Evolutionary conservation across 2,113 vertebrate genomes (phyloP).

Genomic region (Mustelus asterias): DNA sequence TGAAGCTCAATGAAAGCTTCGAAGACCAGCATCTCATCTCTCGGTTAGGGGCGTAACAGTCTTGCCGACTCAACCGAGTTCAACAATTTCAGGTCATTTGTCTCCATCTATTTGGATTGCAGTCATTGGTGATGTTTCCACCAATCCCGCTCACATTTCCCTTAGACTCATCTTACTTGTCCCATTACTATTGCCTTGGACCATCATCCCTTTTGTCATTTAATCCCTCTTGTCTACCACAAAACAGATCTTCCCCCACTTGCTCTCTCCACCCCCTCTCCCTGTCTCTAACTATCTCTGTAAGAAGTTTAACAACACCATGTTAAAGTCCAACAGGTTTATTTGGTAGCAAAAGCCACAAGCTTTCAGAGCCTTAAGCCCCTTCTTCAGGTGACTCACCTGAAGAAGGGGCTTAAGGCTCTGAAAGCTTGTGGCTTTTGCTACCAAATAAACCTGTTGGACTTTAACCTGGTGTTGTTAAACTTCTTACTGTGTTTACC

Average conservation of each 20-base stretch:
- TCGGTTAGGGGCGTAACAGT: not conserved
- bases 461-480: too few species aligned
- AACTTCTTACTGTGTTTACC: too few species aligned
- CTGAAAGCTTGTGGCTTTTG: too few species aligned
- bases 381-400: too few species aligned
- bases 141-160: not conserved
- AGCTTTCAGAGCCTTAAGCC: too few species aligned
- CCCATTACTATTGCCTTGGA: not conserved
- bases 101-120: not conserved
- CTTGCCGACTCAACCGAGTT: not conserved
- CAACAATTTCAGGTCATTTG: not conserved
- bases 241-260: not conserved
- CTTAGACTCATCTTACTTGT: not conserved
- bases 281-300: too few species aligned
- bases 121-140: not conserved
- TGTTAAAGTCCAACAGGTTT: too few species aligned
- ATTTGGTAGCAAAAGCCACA: too few species aligned
- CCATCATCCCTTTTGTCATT: not conserved
- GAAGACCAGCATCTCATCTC: not conserved
- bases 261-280: not conserved
- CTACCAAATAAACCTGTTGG: too few species aligned
- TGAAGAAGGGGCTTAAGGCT: too few species aligned
- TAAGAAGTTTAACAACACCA: too few species aligned
- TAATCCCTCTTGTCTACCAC: not conserved
- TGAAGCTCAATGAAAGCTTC: not conserved